Evolutionary conservation across 2,888 invertebrate species (phyloP), one percentile per base, ranked within the genome.

Genomic region (Cephus sareptanus): DNA sequence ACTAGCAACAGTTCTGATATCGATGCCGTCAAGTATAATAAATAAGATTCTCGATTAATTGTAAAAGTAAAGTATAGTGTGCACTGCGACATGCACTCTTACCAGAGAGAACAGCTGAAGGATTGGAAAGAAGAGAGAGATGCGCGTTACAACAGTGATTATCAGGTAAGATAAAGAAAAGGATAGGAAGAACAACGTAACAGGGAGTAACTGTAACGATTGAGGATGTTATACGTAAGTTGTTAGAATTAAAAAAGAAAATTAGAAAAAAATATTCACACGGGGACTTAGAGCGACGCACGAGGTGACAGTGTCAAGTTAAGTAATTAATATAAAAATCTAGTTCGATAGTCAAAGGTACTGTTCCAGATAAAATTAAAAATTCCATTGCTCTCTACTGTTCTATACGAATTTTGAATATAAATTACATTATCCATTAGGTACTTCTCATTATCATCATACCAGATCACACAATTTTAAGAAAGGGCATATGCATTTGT

Each of bases 71-170:
- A 56, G 56, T 56, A 56, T 23, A 56, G 23, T 23, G 82, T 77
- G 77, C 77, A 75, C 82, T 79, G 71, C 34, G 75, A 75, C 85
- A 85, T 85, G 86, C 86, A 82, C 84, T 87, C 84, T 87, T 86
- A 86, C 86, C 83, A 84, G 83, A 82, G 81, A 82, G 82, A 81
- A 84, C 78, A 86, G 83, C 85, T 87, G 85, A 84, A 84, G 85
- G 82, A 77, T 82, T 82, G 81, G 83, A 86, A 81, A 86, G 56
- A 40, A 79, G 83, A 86, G 80, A 86, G 79, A 81, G 79, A 81
- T 75, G 81, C 76, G 78, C 80, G 80, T 84, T 85, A 86, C 77
- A 56, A 78, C 30, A 68, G 37, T 76, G 35, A 33, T 77, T 69
- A 73, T 31, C n/a, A 74, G 40, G 75, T 40, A 31, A 56, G 56